phyloP scores from a whole-genome alignment of 2,888 invertebrate species.

The Drosophila incognita region DNA sequence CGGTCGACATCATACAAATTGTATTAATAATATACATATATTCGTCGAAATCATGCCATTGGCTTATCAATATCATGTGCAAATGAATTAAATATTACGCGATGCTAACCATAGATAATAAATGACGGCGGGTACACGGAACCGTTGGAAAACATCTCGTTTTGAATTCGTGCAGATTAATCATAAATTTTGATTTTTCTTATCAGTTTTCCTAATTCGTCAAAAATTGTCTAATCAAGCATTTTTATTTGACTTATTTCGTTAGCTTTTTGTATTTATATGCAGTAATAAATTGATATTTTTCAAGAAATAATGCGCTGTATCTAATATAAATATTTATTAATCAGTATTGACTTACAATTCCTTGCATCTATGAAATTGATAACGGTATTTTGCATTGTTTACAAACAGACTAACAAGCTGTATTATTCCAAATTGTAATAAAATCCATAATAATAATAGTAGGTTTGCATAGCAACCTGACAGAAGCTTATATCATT shows the following conservation, averaged over 20 bases:
- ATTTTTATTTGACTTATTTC: background rate
- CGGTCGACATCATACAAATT: background rate
- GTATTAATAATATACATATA: background rate
- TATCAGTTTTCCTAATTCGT: background rate
- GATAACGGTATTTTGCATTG: background rate
- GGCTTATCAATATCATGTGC: slow-evolving; percentile 37
- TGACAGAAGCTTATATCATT: background rate
- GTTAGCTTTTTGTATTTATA: background rate
- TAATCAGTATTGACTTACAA: background rate
- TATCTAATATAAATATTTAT: background rate
- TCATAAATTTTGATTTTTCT: background rate
- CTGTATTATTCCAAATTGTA: background rate
- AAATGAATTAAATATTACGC: slow-evolving; percentile 35
- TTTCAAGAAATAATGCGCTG: background rate
- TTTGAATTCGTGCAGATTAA: background rate
- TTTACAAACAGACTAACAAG: background rate
- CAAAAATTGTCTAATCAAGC: background rate
- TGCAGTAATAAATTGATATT: background rate
- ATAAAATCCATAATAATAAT: background rate
- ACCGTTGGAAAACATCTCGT: background rate
- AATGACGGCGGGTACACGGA: background rate
- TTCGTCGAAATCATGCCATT: slow-evolving; percentile 29
- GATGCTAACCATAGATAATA: slow-evolving; percentile 17
- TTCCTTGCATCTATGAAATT: background rate
- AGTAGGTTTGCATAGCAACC: background rate